A percentile compares a stretch with the other conserved stretches of the same genome.
Evolutionary conservation across 2,888 invertebrate species (phyloP).

Genomic region (Glyphotaelius pellucidus): DNA sequence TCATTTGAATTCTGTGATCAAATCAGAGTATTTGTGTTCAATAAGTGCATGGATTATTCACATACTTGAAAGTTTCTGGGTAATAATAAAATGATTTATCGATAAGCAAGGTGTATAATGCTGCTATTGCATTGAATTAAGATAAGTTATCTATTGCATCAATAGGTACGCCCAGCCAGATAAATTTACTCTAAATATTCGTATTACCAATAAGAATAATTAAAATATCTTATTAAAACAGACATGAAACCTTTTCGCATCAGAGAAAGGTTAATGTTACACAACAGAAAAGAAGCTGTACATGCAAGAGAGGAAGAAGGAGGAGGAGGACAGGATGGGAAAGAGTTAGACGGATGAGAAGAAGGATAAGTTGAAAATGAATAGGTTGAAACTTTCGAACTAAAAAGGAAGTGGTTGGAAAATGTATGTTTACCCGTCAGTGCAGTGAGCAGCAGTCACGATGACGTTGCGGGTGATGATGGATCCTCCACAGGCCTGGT

Average conservation of each 20-base stretch:
- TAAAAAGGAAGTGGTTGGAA: background rate
- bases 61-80: no score
- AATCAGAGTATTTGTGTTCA: no score
- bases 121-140: no score
- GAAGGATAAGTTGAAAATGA: background rate
- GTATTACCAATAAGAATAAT: background rate
- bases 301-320: background rate
- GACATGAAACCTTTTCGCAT: no score
- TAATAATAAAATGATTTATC: no score
- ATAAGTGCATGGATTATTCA: no score
- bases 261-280: no score
- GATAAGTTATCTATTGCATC: no score
- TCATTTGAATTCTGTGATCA: no score
- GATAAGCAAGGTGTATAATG: no score
- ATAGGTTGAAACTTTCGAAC: background rate
- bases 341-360: no score
- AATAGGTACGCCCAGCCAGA: background rate
- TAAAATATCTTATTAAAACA: background rate
- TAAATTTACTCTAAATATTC: no score
- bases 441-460: slow-evolving; percentile 75
- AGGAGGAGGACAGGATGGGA: background rate
- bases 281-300: background rate
- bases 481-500: slow-evolving; percentile 73
- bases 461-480: slow-evolving; percentile 70
- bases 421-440: slow-evolving; percentile 60